Percentiles rank a stretch among this genome's conserved stretches.
These are phyloP conservation scores for Branchellion lobata DNA, from an alignment of 2,888 invertebrate genomes.

Conservation along the genomic window DNA sequence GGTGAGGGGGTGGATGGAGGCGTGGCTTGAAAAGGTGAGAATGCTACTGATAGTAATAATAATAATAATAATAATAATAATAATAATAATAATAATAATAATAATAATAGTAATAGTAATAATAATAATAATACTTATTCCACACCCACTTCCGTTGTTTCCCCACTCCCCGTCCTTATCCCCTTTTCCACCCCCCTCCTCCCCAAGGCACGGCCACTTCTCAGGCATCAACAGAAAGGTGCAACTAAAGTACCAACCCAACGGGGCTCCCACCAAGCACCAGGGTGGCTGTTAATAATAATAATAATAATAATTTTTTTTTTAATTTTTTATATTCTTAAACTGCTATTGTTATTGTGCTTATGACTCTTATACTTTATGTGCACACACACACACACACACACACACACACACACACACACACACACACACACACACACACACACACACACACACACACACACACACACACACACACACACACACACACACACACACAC, in stretches of 20 bases:
- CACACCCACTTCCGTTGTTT: no score
- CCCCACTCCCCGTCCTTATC: no score
- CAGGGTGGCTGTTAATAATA: neutral
- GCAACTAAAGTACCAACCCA: conserved; percentile 97
- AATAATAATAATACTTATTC: no score
- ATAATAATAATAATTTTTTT: neutral
- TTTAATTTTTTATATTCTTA: neutral
- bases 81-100: no score
- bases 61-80: neutral
- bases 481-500: no score
- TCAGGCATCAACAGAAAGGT: conserved; percentile 99
- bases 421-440: no score
- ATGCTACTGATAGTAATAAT: neutral
- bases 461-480: no score
- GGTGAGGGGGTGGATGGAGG: neutral
- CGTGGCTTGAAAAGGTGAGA: neutral
- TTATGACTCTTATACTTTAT: neutral
- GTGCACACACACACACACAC: no score
- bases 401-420: no score
- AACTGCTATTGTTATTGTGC: neutral
- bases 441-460: no score
- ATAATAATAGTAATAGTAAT: no score
- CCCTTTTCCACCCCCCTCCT: neutral
- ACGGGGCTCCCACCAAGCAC: conserved; percentile 67
- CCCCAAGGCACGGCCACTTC: conserved; percentile 73